A percentile compares a stretch with the other conserved stretches of the same genome.
phyloP scores from a whole-genome alignment of 1,140 invertebrate genomes.

The Drosophila neocordata region DNA sequence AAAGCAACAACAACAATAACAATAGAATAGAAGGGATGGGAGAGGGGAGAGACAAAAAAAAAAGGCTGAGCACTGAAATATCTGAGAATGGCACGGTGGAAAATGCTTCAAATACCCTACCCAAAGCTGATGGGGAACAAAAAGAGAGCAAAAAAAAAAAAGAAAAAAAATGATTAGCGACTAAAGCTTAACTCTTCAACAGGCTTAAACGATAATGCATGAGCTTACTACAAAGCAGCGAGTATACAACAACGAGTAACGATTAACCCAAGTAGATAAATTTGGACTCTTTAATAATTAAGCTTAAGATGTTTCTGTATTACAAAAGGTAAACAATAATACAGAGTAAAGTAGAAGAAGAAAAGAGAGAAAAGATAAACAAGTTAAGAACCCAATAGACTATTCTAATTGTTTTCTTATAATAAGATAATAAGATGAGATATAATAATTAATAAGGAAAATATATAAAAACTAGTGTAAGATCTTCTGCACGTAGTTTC shows the following conservation, averaged over 20 bases:
- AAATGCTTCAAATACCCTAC: background rate
- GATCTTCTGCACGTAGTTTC: too few species aligned
- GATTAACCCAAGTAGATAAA: background rate
- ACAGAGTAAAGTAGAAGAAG: background rate
- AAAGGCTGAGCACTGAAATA: conserved; percentile 35
- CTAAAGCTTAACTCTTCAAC: conserved; percentile 2
- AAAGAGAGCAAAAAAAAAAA: background rate
- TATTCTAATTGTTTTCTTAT: too few species aligned
- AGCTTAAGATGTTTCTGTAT: background rate
- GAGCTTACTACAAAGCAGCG: conserved; percentile 1
- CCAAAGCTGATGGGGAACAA: background rate
- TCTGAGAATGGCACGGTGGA: conserved; percentile 4
- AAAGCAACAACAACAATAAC: conserved; percentile 43
- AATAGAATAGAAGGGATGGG: conserved; percentile 30
- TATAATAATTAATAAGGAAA: too few species aligned
- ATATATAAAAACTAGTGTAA: too few species aligned
- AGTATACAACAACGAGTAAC: background rate
- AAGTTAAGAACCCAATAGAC: too few species aligned
- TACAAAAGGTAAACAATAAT: background rate
- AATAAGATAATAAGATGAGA: too few species aligned
- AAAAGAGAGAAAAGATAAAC: too few species aligned
- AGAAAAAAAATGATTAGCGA: conserved; percentile 5
- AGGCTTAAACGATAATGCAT: background rate
- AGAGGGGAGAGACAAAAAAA: too few species aligned
- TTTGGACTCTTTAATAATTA: background rate